Percentiles rank a stretch among this genome's conserved stretches.
Conservation (phyloP, 2,797 vertebrate species). For the Alosa sapidissima region DNA sequence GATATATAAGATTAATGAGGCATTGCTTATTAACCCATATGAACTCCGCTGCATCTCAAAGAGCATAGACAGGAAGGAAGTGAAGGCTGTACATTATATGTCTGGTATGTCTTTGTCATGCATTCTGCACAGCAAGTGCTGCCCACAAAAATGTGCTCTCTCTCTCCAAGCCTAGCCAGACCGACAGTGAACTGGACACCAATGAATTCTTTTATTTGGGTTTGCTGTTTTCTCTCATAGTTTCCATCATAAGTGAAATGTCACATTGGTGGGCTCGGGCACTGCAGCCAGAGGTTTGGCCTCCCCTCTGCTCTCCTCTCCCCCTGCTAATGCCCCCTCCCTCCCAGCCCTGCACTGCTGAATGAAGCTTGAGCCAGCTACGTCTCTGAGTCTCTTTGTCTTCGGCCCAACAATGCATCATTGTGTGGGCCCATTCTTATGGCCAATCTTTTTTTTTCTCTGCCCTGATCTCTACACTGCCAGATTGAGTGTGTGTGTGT, state of each 20-base stretch:
- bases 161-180: constrained; percentile 60
- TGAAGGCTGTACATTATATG: constrained; percentile 38
- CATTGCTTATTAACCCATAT: background rate
- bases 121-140: constrained; percentile 60
- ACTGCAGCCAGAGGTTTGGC: background rate
- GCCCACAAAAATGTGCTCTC: constrained; percentile 67
- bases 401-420: constrained; percentile 66
- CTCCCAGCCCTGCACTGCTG: background rate
- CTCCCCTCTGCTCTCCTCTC: background rate
- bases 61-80: background rate
- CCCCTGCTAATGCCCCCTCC: background rate
- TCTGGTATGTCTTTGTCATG: constrained; percentile 76
- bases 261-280: background rate
- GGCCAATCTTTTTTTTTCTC: constrained; percentile 39
- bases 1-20: background rate
- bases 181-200: constrained; percentile 39
- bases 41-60: background rate
- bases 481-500: background rate
- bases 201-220: constrained; percentile 33
- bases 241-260: constrained; percentile 19
- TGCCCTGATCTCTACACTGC: constrained; percentile 30
- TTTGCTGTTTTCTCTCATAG: background rate
- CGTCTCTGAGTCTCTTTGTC: constrained; percentile 63
- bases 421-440: constrained; percentile 66
- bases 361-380: constrained; percentile 49